phyloP scores from a whole-genome alignment of 1,140 invertebrate species.

The Cydia strobilella region DNA sequence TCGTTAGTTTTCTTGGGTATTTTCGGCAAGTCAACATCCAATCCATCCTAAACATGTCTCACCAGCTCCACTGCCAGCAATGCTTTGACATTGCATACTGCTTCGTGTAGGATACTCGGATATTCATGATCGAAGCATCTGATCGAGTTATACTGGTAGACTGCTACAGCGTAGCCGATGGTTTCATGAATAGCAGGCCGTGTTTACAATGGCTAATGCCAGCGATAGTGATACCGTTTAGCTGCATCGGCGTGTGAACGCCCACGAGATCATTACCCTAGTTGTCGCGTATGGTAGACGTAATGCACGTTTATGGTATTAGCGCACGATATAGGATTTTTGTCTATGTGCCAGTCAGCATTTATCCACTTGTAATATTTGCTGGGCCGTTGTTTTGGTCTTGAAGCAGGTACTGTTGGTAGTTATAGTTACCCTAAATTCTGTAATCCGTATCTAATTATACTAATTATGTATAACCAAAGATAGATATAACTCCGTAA shows the following conservation, averaged over 20 bases:
- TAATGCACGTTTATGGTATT: neutral
- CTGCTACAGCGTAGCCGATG: neutral
- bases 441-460: too few species aligned
- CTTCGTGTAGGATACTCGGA: too few species aligned
- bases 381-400: neutral
- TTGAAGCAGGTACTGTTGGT: neutral
- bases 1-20: too few species aligned
- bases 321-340: neutral
- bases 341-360: neutral
- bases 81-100: too few species aligned
- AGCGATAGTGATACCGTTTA: conserved; percentile 20
- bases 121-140: too few species aligned
- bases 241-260: conserved; percentile 6
- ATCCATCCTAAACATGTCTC: too few species aligned
- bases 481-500: too few species aligned
- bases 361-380: neutral
- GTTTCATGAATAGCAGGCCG: neutral
- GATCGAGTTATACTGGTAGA: neutral
- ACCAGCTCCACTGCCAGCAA: too few species aligned
- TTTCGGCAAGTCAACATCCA: too few species aligned
- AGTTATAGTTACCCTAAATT: too few species aligned
- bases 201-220: conserved; percentile 10
- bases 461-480: too few species aligned
- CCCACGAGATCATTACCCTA: conserved; percentile 5
- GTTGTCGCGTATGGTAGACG: conserved; percentile 9